These are phyloP conservation scores for Electrona antarctica DNA, from an alignment of 2,113 vertebrate species.

Conservation along the genomic window DNA sequence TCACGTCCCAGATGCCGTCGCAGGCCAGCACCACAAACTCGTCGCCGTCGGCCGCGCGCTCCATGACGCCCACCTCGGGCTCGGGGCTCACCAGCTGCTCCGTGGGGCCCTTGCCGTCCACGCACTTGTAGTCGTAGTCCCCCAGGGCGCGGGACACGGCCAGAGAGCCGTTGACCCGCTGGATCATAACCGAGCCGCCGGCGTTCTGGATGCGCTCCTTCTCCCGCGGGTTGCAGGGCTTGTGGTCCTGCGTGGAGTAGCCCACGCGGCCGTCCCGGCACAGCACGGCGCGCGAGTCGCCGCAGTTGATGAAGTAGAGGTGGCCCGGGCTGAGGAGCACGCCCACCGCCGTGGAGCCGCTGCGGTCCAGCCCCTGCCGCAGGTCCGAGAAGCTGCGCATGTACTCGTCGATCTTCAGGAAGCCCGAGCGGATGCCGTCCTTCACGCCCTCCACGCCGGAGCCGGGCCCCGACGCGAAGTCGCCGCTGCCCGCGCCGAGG, in stretches of 20 bases:
- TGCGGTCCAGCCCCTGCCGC: constrained; percentile 98
- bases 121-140: constrained; percentile 99
- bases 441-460: constrained; percentile 92
- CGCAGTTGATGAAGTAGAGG: constrained; percentile 99
- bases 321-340: constrained; percentile 94
- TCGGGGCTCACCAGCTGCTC: constrained; percentile 99
- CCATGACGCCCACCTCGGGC: constrained; percentile 95
- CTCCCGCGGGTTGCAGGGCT: constrained; percentile 97
- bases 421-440: constrained; percentile 95
- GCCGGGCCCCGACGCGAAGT: constrained; percentile 83
- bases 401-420: constrained; percentile 98
- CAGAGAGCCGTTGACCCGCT: constrained; percentile 96
- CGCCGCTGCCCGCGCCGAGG: constrained; percentile 85
- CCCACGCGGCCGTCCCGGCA: constrained; percentile 91
- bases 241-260: constrained; percentile 99
- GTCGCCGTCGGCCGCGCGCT: constrained; percentile 91
- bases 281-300: constrained; percentile 95
- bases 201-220: constrained; percentile 98
- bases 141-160: constrained; percentile 97
- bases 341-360: constrained; percentile 96
- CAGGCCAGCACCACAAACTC: constrained; percentile 98
- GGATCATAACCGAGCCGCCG: constrained; percentile 98
- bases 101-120: constrained; percentile 97
- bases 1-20: constrained; percentile 99
- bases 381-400: constrained; percentile 99